These are phyloP conservation scores for Zaprionus nigranus DNA, from an alignment of 1,140 invertebrate species.

Conservation along the genomic window DNA sequence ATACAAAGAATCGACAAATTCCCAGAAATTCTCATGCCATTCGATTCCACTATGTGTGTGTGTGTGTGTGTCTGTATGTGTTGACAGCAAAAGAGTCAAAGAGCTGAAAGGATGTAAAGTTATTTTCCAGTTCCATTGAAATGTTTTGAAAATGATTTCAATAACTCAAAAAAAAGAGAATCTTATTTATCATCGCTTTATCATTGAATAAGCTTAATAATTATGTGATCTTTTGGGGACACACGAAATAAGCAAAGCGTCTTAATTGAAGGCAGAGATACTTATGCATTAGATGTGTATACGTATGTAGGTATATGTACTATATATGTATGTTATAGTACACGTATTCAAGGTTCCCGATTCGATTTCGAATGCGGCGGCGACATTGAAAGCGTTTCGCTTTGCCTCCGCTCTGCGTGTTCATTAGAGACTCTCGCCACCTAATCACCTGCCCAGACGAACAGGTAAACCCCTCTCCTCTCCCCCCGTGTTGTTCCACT, in stretches of 20 bases:
- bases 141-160: too few relatives aligned
- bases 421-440: not conserved
- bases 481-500: not conserved
- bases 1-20: not conserved
- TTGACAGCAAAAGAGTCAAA: too few relatives aligned
- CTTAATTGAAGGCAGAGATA: not conserved
- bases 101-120: too few relatives aligned
- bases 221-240: too few relatives aligned
- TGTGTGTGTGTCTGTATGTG: too few relatives aligned
- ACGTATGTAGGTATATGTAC: not conserved
- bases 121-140: too few relatives aligned
- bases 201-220: too few relatives aligned
- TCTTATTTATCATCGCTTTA: too few relatives aligned
- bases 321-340: constrained; percentile 8
- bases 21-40: not conserved
- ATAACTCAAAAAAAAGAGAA: too few relatives aligned
- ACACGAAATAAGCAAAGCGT: not conserved
- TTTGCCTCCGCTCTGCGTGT: not conserved
- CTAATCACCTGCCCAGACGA: constrained; percentile 31
- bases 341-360: constrained; percentile 62
- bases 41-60: not conserved
- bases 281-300: not conserved
- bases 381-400: constrained; percentile 25
- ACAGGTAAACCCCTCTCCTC: not conserved
- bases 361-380: constrained; percentile 54